These are phyloP conservation scores for Spheniscus mendiculus DNA, from an alignment of 2,113 vertebrate species.

Conservation along the genomic window DNA sequence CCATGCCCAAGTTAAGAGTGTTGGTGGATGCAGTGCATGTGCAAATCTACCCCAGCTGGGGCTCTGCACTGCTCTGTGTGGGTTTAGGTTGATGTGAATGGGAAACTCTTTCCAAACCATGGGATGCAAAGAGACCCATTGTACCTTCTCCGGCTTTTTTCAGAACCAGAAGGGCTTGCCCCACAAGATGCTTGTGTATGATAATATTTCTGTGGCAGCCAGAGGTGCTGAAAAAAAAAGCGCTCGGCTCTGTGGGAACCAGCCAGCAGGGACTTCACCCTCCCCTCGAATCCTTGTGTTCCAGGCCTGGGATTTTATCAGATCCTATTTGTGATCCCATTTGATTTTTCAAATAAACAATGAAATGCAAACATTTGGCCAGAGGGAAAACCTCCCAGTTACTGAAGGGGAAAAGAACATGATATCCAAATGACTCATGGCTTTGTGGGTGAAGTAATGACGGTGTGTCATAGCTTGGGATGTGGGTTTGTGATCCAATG, in stretches of 20 bases:
- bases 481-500: neutral
- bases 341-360: neutral
- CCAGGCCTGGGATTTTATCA: neutral
- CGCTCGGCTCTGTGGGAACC: neutral
- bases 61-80: neutral
- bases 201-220: neutral
- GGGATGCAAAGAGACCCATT: neutral
- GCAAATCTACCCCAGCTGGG: neutral
- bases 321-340: neutral
- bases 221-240: neutral
- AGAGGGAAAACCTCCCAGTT: neutral
- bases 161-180: neutral
- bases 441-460: neutral
- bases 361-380: neutral
- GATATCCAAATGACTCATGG: neutral
- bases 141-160: neutral
- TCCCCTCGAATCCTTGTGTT: neutral
- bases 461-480: neutral
- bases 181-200: neutral
- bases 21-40: neutral
- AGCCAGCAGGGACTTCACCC: neutral
- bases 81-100: neutral
- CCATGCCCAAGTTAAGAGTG: fast-evolving
- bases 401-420: neutral
- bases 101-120: neutral